Conservation (phyloP, 2,888 invertebrate genomes). For the Philonicus albiceps region DNA sequence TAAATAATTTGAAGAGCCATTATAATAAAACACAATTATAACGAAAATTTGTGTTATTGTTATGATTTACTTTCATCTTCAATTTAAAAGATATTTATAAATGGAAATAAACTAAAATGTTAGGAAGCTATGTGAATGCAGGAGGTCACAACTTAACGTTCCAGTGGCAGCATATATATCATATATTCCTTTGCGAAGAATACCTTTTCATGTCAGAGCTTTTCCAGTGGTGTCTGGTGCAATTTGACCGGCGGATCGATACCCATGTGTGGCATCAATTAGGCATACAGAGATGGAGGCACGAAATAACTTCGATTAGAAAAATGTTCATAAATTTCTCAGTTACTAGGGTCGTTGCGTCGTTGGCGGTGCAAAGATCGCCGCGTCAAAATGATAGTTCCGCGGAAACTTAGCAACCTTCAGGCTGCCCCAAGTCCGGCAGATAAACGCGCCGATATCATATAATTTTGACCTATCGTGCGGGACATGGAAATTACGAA, state of each 20-base stretch:
- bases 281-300: neutral
- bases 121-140: no score
- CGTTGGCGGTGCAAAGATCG: neutral
- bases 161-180: neutral
- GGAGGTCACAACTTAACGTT: no score
- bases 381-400: neutral
- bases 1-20: no score
- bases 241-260: neutral
- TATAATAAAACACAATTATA: no score
- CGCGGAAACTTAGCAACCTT: neutral
- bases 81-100: no score
- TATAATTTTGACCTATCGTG: constrained; percentile 17
- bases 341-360: neutral
- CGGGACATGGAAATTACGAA: constrained; percentile 15
- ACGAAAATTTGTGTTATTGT: no score
- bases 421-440: neutral
- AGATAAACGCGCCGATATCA: constrained; percentile 13
- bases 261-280: neutral
- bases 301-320: neutral
- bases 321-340: neutral
- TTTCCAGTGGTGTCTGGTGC: neutral
- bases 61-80: no score
- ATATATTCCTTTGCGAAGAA: neutral
- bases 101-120: neutral
- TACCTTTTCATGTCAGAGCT: neutral